Evolutionary conservation across 1,140 invertebrate species (phyloP).

Genomic region (Dysdera silvatica): DNA sequence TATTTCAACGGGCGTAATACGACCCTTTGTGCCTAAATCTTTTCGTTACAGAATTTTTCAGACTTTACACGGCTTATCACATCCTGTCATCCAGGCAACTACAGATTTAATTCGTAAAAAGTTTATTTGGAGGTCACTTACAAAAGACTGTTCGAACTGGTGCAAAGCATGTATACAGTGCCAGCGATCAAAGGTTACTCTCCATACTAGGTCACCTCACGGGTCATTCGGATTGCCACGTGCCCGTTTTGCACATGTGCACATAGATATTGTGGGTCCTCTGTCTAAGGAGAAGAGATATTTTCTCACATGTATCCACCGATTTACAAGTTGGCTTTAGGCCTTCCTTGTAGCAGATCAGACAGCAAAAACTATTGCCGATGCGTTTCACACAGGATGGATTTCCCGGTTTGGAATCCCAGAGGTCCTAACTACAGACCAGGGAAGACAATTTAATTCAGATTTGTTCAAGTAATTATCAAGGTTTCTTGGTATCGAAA

Average conservation of each 20-base stretch:
- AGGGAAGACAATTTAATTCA: slow-evolving; percentile 42
- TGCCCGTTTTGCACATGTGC: slow-evolving; percentile 41
- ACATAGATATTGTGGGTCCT: slow-evolving; percentile 49
- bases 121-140: slow-evolving; percentile 10
- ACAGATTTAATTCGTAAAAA: not conserved
- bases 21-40: slow-evolving; percentile 8
- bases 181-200: slow-evolving; percentile 16
- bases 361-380: slow-evolving; percentile 36
- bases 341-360: slow-evolving; percentile 37
- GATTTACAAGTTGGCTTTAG: slow-evolving; percentile 46
- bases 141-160: not conserved
- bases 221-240: not conserved
- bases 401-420: slow-evolving; percentile 40
- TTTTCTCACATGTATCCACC: slow-evolving; percentile 44
- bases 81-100: slow-evolving; percentile 8
- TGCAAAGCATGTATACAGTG: not conserved
- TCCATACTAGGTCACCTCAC: slow-evolving; percentile 22
- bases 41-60: slow-evolving; percentile 4
- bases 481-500: slow-evolving; percentile 25
- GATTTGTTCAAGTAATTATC: slow-evolving; percentile 1
- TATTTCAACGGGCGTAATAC: not conserved
- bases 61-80: slow-evolving; percentile 9
- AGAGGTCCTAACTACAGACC: slow-evolving; percentile 41
- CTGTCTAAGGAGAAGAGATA: slow-evolving; percentile 42
- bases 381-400: slow-evolving; percentile 38